These are phyloP conservation scores for Syngnathus typhle DNA, from an alignment of 2,113 vertebrate species.

Conservation along the genomic window DNA sequence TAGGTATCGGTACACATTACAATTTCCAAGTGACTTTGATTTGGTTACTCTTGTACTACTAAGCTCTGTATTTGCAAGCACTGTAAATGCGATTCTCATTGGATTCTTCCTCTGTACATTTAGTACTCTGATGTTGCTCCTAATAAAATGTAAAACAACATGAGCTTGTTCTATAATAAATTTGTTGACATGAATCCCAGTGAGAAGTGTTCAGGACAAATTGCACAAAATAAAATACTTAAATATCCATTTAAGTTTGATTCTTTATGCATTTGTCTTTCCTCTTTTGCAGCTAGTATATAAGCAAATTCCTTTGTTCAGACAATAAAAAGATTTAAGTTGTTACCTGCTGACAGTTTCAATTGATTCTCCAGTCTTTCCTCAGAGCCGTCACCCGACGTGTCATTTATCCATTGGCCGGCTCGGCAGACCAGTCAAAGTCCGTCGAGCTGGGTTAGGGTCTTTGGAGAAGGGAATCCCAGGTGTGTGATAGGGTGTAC, in stretches of 20 bases:
- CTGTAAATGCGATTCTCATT: constrained; percentile 84
- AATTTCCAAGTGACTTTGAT: constrained; percentile 76
- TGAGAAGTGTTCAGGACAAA: constrained; percentile 17
- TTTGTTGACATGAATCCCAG: constrained; percentile 48
- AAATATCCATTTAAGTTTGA: constrained; percentile 17
- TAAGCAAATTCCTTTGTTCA: too few species aligned
- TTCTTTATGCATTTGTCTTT: constrained; percentile 17
- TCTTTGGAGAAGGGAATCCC: too few species aligned
- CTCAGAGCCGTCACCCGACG: too few species aligned
- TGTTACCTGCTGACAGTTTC: too few species aligned
- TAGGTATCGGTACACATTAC: constrained; percentile 71
- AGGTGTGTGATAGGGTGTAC: too few species aligned
- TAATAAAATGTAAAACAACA: constrained; percentile 80
- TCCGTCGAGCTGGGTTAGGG: too few species aligned
- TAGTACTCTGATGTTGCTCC: constrained; percentile 91
- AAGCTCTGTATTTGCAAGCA: constrained; percentile 84
- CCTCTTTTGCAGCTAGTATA: neutral
- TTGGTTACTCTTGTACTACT: constrained; percentile 83
- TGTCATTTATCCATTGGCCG: too few species aligned
- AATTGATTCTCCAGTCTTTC: too few species aligned
- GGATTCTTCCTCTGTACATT: constrained; percentile 83
- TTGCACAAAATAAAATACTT: constrained; percentile 47
- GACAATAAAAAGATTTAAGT: too few species aligned
- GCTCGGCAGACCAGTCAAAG: too few species aligned
- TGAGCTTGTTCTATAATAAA: constrained; percentile 28